Percentiles rank a stretch among this genome's conserved stretches.
These are phyloP conservation scores for Ligdia adustata DNA, from an alignment of 2,888 invertebrate genomes.

Conservation along the genomic window DNA sequence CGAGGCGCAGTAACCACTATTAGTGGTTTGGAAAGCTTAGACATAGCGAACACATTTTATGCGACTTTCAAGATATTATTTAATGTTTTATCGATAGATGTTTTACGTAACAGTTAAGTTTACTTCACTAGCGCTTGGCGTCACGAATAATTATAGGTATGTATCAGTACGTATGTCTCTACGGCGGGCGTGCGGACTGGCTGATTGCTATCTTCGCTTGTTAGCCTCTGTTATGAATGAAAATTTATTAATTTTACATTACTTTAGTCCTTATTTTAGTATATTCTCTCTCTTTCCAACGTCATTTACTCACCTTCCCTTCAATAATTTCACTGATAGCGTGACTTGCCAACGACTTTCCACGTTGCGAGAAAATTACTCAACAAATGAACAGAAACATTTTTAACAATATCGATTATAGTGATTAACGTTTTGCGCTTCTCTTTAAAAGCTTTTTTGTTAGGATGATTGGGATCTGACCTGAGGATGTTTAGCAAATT, in stretches of 20 bases:
- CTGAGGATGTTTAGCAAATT: slow-evolving; percentile 31
- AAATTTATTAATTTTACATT: slow-evolving; percentile 72
- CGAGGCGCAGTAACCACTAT: no score
- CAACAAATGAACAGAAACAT: slow-evolving; percentile 43
- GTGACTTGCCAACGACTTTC: slow-evolving; percentile 46
- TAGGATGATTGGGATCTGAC: slow-evolving; percentile 30
- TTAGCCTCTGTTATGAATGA: slow-evolving; percentile 75
- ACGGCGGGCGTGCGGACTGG: slow-evolving; percentile 57
- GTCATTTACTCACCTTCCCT: slow-evolving; percentile 6
- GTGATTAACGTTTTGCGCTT: slow-evolving; percentile 34
- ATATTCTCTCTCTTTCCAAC: slow-evolving; percentile 3
- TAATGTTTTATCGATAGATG: neutral
- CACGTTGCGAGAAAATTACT: slow-evolving; percentile 51
- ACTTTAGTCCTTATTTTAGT: slow-evolving; percentile 18
- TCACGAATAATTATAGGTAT: slow-evolving; percentile 48
- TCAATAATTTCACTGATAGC: slow-evolving; percentile 54
- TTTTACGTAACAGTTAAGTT: no score
- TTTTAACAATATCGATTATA: slow-evolving; percentile 43
- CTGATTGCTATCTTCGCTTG: slow-evolving; percentile 72
- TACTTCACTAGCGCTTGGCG: slow-evolving; percentile 33
- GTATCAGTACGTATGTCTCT: slow-evolving; percentile 66
- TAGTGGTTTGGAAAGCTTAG: no score
- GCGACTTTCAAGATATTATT: no score
- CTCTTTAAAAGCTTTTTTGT: slow-evolving; percentile 35
- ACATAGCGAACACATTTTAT: no score